Base-by-base conservation (phyloP, 2,888 invertebrate genomes). In the Pardosa pseudoannulata region DNA sequence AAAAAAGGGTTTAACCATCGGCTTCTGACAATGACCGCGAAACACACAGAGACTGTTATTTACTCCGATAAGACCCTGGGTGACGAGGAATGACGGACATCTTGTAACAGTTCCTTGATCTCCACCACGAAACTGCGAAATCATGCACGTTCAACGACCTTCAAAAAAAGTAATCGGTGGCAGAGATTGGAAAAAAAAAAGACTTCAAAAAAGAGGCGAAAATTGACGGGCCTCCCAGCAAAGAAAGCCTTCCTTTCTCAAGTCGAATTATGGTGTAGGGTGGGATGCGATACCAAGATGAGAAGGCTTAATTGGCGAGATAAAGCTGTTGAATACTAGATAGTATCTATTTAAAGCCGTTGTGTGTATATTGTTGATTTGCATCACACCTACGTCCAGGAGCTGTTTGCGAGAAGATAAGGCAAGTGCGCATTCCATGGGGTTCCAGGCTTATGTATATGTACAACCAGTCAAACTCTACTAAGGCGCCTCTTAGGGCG, bases 111-210 rank as follows among this genome's bases (percentile, higher is more conserved):
- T 56, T 56, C 56, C 56, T 56, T 56, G 56, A 56, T 56, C 56
- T 16, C 62, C 29, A n/a, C 65, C 29, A n/a, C 27, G 6, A 13
- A 65, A 65, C 13, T 65, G 65, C 31, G 29, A 31, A 31, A 65
- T 65, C 65, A 65, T 65, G 29, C 65, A 28, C 65, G 65, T 65
- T 65, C 65, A 65, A 29, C 31, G 65, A 65, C 65, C 65, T 65
- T 65, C 31, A 29, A 65, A 31, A n/a, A 65, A 31, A n/a, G 7
- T 65, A 29, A 65, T 65, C 65, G 28, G 23, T 3, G 23, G 56
- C 7, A 23, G 56, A 56, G n/a, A n/a, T n/a, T n/a, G n/a, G n/a
- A n/a, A n/a, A n/a, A n/a, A n/a, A n/a, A n/a, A n/a, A 56, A 23
- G 56, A 46, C 13, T 46, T 16, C 16, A 16, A 36, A 36, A 36